These are phyloP conservation scores for Brotula barbata DNA, from an alignment of 2,797 vertebrate genomes.

Conservation along the genomic window DNA sequence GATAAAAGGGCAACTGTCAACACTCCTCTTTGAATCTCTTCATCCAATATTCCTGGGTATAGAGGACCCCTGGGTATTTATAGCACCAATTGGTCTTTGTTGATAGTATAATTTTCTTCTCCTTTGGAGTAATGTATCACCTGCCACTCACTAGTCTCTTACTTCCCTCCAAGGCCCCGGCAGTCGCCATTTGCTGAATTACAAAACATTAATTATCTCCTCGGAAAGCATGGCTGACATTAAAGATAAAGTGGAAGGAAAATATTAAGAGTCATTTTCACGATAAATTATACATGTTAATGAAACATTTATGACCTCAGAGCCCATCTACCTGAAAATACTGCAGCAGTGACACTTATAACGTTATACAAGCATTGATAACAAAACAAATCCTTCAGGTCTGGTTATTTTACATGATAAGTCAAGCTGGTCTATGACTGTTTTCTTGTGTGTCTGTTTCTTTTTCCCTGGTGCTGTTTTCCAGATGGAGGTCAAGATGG, in stretches of 20 bases:
- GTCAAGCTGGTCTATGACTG: slow-evolving; percentile 34
- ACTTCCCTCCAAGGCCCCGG: slow-evolving; percentile 35
- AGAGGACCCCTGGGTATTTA: slow-evolving; percentile 43
- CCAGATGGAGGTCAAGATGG: slow-evolving; percentile 89
- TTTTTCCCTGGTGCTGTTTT: slow-evolving; percentile 68
- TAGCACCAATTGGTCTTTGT: slow-evolving; percentile 19
- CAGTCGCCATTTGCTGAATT: slow-evolving; percentile 67
- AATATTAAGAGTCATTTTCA: slow-evolving; percentile 63
- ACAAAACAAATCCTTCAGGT: slow-evolving; percentile 23
- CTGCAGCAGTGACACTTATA: slow-evolving; percentile 28
- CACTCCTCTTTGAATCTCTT: slow-evolving; percentile 18
- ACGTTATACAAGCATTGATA: slow-evolving; percentile 18
- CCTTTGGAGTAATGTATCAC: slow-evolving; percentile 52
- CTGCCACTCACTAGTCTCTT: slow-evolving; percentile 37
- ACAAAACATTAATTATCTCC: slow-evolving; percentile 71
- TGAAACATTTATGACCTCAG: slow-evolving; percentile 68
- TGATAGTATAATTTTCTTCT: slow-evolving; percentile 30
- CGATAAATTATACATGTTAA: slow-evolving; percentile 71
- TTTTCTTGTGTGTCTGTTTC: slow-evolving; percentile 31
- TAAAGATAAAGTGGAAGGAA: slow-evolving; percentile 48
- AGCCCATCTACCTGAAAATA: slow-evolving; percentile 37
- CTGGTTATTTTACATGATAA: slow-evolving; percentile 24
- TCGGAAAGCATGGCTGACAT: slow-evolving; percentile 54
- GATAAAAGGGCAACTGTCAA: slow-evolving; percentile 17
- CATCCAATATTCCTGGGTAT: background rate